Evolutionary conservation across 2,113 vertebrate genomes (phyloP), one percentile per base, ranked within the genome.

Genomic region (Lophotis ruficrista): DNA sequence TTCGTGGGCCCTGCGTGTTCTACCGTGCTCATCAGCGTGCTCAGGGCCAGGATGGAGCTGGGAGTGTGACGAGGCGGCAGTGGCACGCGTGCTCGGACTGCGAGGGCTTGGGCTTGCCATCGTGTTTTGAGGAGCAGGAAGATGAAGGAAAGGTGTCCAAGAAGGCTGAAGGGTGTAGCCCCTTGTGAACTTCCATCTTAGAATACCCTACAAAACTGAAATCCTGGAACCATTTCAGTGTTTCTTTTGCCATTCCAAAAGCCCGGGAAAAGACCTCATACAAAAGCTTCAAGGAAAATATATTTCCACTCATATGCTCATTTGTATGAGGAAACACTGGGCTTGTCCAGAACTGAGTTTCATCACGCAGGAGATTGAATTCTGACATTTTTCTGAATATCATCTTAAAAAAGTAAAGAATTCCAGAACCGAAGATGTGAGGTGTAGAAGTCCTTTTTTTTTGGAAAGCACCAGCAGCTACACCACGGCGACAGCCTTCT

Each of bases 21-120:
- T 11, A 3, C 53, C 23, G 5, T 28, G 14, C 7, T n/a, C 22
- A 1, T 70, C 10, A 61, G 28, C 4, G 1, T 9, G 28, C 4
- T 38, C 28, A 43, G 37, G 25, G 8, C 53, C 9, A 56, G 11
- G 20, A 17, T 47, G 51, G 57, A 73, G 27, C 14, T n/a, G 20
- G 19, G 27, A 41, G 8, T 14, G 15, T 38, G 23, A 22, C 7
- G 14, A 4, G 9, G 48, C 5, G 3, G 16, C 4, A 7, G 5
- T 65, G 41, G 35, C 22, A 14, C 2, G 3, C 28, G 10, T 53
- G 61, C 24, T 58, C 1, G 9, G 21, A 12, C 37, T 60, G 62
- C 1, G 0, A 61, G 35, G 14, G 7, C 7, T 45, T 33, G 33
- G 64, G 1, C 33, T 72, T 57, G 22, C 2, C 3, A 12, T 85